Percentiles rank a stretch among this genome's conserved stretches.
Evolutionary conservation across 2,888 invertebrate species (phyloP).

Genomic region (Eurytoma californica): DNA sequence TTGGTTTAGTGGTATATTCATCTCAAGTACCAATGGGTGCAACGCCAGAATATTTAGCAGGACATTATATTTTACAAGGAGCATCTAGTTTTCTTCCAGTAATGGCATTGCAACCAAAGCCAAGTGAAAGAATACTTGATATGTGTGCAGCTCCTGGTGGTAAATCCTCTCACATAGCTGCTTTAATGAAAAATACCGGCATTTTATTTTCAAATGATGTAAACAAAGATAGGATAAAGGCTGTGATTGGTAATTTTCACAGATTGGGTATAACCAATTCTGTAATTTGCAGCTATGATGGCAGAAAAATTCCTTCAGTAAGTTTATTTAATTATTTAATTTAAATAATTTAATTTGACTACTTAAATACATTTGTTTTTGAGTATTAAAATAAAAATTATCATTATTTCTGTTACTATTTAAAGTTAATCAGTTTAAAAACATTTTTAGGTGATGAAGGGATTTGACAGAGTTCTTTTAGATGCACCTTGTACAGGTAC

Average conservation of each 20-base stretch:
- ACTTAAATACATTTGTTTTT: background rate
- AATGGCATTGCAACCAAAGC: constrained; percentile 97
- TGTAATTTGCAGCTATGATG: constrained; percentile 92
- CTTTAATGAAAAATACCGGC: constrained; percentile 99
- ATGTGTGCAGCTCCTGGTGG: constrained; percentile 99
- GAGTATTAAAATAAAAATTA: background rate
- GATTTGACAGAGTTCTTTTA: constrained; percentile 95
- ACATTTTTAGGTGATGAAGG: constrained; percentile 83
- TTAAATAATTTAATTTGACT: background rate
- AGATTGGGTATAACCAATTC: constrained; percentile 96
- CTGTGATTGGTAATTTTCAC: constrained; percentile 97
- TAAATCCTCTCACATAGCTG: constrained; percentile 97
- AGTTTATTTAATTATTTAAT: constrained; percentile 55
- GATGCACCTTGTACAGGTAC: constrained; percentile 99
- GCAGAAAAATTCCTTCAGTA: constrained; percentile 85
- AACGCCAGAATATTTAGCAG: constrained; percentile 98
- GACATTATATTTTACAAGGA: constrained; percentile 97
- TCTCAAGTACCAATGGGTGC: constrained; percentile 98
- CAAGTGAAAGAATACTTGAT: constrained; percentile 94
- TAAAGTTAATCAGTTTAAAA: background rate
- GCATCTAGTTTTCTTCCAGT: constrained; percentile 98
- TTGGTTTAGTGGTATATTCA: constrained; percentile 96
- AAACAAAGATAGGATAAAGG: constrained; percentile 91
- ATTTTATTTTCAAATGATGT: constrained; percentile 96
- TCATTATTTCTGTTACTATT: background rate